These are phyloP conservation scores for Lipophrys pholis DNA, from an alignment of 2,113 vertebrate genomes.

Conservation along the genomic window DNA sequence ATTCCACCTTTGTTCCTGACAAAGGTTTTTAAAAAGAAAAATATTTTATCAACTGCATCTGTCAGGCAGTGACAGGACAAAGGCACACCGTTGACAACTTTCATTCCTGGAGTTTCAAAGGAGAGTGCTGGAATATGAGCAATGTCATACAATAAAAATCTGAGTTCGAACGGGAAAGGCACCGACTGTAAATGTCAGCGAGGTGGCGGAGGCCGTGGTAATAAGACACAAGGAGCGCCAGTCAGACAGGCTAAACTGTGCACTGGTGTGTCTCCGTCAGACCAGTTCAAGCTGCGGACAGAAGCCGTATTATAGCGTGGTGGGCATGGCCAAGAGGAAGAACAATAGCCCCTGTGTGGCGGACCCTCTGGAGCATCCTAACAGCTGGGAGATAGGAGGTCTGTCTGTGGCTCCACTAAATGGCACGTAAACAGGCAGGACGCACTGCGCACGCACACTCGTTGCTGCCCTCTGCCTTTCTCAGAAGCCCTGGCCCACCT, in stretches of 20 bases:
- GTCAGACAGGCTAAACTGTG: conserved; percentile 63
- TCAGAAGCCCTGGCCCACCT: conserved; percentile 48
- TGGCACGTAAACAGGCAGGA: conserved; percentile 44
- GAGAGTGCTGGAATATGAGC: background rate
- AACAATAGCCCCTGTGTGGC: conserved; percentile 83
- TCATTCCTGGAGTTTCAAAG: background rate
- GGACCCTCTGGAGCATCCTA: conserved; percentile 71
- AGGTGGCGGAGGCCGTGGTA: conserved; percentile 46
- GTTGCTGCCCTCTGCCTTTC: conserved; percentile 21
- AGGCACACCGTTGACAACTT: background rate
- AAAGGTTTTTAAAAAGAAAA: no score
- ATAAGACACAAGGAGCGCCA: conserved; percentile 64
- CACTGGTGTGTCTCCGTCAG: conserved; percentile 62
- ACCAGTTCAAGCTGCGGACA: conserved; percentile 69
- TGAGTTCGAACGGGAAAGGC: background rate
- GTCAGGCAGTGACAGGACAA: no score
- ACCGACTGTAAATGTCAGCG: conserved; percentile 5
- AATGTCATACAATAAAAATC: background rate
- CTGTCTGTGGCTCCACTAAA: conserved; percentile 60
- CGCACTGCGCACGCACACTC: conserved; percentile 20
- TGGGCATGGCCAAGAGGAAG: conserved; percentile 54
- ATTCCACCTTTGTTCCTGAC: no score
- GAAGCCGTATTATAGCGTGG: conserved; percentile 81
- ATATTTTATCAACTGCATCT: no score
- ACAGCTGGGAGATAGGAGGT: conserved; percentile 80